Base-by-base conservation (phyloP, 2,113 vertebrate species). In the Acrocephalus kingi region DNA sequence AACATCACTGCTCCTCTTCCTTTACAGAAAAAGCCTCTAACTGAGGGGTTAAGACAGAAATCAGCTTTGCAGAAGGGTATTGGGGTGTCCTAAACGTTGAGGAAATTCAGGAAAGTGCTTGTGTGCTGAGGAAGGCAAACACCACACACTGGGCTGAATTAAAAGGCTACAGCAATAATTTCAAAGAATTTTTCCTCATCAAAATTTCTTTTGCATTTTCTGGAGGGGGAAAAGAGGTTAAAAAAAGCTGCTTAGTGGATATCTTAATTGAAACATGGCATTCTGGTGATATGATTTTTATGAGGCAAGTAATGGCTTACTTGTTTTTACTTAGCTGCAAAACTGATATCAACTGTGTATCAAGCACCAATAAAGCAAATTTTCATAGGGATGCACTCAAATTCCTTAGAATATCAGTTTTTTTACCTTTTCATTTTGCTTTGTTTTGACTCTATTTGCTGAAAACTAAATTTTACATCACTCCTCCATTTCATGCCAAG, bases 251-350 rank as follows among this genome's bases (percentile, higher is more conserved):
- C 8, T 37, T n/a, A 52, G n/a, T 48, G 2, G 31, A 23, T 23
- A n/a, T 20, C 13, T 25, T 43, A 37, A 14, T 17, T 27, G 2
- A 11, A 28, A 31, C 2, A 1, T 2, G 2, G 2, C 6, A 21
- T 79, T 86, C 4, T 83, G 20, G 4, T 66, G 27, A 15, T 21
- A 14, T 67, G 25, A 13, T 58, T 67, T 66, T 58, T 35, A 18
- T 5, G 7, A 45, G 14, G 6, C 9, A 52, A 27, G 14, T 5
- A 31, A 45, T 45, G 11, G 7, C 11, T 58, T 67, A 30, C 13
- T 28, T 43, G 23, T 13, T 21, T 43, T 11, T 51, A 30, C 37
- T 37, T 45, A 51, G 25, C 27, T 37, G 54, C 17, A 51, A 22
- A 41, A 63, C 13, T 27, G 23, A 2, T 28, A 43, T n/a, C 23